These are phyloP conservation scores for Bellardia bayeri DNA, from an alignment of 2,888 invertebrate species.

Conservation along the genomic window DNA sequence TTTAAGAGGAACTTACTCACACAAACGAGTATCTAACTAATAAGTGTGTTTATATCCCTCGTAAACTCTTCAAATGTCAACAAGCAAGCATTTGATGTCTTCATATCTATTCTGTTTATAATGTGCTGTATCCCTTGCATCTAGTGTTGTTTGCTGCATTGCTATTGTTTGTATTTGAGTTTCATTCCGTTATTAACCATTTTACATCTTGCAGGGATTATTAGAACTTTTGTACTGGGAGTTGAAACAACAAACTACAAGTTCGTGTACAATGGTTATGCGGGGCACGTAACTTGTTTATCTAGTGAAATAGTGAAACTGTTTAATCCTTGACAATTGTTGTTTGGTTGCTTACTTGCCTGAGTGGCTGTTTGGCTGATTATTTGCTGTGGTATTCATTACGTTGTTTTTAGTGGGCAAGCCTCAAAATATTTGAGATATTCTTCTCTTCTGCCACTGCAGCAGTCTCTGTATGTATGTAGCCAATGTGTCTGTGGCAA, in stretches of 20 bases:
- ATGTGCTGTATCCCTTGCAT: not conserved
- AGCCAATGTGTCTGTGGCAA: slow-evolving; percentile 42
- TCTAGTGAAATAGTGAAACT: slow-evolving; percentile 58
- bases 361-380: slow-evolving; percentile 2
- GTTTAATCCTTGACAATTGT: slow-evolving; percentile 64
- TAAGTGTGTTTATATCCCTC: slow-evolving; percentile 4
- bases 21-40: not conserved
- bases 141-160: slow-evolving; percentile 2
- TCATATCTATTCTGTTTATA: slow-evolving; percentile 26
- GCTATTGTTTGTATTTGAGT: slow-evolving; percentile 30
- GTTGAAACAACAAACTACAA: slow-evolving; percentile 13
- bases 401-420: slow-evolving; percentile 47
- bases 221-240: slow-evolving; percentile 46
- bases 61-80: slow-evolving; percentile 54
- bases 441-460: slow-evolving; percentile 17
- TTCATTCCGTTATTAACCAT: slow-evolving; percentile 46
- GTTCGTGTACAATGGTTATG: slow-evolving; percentile 24
- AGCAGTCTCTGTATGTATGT: not conserved
- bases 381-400: slow-evolving; percentile 57
- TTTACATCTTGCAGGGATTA: slow-evolving; percentile 54
- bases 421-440: slow-evolving; percentile 60
- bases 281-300: slow-evolving; percentile 50
- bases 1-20: slow-evolving; percentile 1
- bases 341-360: slow-evolving; percentile 31
- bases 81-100: slow-evolving; percentile 58